phyloP scores from a whole-genome alignment of 2,113 vertebrate species.

The Phyllostomus hastatus region DNA sequence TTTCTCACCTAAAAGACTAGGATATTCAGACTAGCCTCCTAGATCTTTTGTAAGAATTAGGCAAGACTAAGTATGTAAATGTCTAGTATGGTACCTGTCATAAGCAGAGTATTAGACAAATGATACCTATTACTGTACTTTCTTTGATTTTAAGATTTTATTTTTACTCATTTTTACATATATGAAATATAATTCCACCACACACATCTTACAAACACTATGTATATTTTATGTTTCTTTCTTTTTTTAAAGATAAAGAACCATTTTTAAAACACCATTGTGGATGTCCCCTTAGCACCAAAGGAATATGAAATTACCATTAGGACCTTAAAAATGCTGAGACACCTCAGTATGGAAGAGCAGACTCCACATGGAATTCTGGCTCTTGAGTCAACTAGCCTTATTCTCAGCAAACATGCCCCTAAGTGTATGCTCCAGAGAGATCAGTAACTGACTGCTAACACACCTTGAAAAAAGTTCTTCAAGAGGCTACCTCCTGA shows the following conservation, averaged over 20 bases:
- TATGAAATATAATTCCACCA: background rate
- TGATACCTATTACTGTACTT: background rate
- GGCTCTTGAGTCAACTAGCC: background rate
- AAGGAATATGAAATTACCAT: conserved; percentile 10
- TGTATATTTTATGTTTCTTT: background rate
- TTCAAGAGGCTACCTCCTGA: background rate
- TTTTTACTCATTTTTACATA: conserved; percentile 6
- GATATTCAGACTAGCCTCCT: background rate
- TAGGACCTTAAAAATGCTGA: background rate
- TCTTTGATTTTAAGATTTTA: conserved; percentile 35
- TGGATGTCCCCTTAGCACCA: background rate
- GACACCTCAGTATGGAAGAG: background rate
- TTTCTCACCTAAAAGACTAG: conserved; percentile 9
- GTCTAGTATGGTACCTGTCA: background rate
- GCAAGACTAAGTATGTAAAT: background rate
- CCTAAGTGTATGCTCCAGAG: background rate
- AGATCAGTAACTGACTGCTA: background rate
- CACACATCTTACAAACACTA: background rate
- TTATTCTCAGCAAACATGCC: background rate
- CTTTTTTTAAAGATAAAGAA: background rate
- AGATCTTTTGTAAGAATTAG: background rate
- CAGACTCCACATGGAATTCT: background rate
- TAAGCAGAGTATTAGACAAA: background rate
- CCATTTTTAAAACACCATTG: background rate
- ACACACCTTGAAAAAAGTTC: background rate